Evolutionary conservation across 2,797 vertebrate genomes (phyloP).

Genomic region (Muscicapa striata): DNA sequence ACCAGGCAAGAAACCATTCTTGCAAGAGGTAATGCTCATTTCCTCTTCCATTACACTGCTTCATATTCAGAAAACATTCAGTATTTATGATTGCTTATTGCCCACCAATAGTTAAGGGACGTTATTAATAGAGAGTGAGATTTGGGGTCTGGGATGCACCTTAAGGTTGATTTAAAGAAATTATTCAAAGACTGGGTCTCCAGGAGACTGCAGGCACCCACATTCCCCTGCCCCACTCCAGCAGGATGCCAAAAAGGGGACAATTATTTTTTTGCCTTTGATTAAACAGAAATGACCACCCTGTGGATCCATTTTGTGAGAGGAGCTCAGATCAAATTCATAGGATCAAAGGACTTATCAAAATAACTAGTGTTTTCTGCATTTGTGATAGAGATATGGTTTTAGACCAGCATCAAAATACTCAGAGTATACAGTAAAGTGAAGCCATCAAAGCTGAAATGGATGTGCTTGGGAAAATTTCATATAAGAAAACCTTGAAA

Average conservation of each 20-base stretch:
- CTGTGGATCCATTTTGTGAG: neutral
- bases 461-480: neutral
- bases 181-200: neutral
- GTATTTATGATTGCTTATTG: neutral
- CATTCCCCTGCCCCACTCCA: rapidly evolving
- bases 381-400: rapidly evolving
- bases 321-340: neutral
- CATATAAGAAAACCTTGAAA: neutral
- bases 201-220: neutral
- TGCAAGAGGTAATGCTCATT: neutral
- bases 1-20: neutral
- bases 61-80: neutral
- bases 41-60: neutral
- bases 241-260: neutral
- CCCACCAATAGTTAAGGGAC: neutral
- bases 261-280: neutral
- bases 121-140: neutral
- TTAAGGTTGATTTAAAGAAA: neutral
- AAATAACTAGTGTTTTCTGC: neutral
- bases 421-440: neutral
- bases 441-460: neutral
- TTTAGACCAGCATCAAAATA: neutral
- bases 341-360: neutral
- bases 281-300: neutral
- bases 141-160: neutral